Base-by-base conservation (phyloP, 2,113 vertebrate genomes). In the Pan paniscus region DNA sequence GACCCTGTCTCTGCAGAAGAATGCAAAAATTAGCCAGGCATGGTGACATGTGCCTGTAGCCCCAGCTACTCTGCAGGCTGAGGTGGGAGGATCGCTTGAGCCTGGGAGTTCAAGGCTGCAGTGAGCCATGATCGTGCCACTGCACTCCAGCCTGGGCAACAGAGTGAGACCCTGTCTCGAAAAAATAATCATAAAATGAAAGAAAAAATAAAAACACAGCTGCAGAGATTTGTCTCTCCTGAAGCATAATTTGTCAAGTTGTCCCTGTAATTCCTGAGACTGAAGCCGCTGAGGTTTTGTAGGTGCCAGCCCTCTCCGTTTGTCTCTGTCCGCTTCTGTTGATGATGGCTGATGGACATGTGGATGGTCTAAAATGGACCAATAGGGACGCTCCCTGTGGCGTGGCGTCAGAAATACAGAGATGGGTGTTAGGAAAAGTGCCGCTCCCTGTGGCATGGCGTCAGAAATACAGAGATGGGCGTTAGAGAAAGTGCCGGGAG, bases 281-380 rank as follows among this genome's bases (percentile, higher is more conserved):
- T 1, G 32, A 68, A 8, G 30, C 67, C 5, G 6, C 13, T 35
- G 27, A 68, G 67, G 7, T 0, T 35, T 68, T 35, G 3, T 0
- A 35, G 67, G 32, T 1, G 32, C 30, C 32, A 17, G 67, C 7
- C 59, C 67, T 35, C 32, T 30, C 13, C 6, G 22, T 46, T 27
- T 75, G 73, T 27, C 10, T 75, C 23, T 46, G 23, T 75, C 23
- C 30, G 23, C 11, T 8, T 46, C 73, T 76, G 73, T 46, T 2
- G 38, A 23, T 2, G 8, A 6, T 70, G 3, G 16, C 8, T 38
- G 35, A n/a, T 70, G 68, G 7, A n/a, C 3, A 18, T 0, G 3
- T 9, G 35, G 68, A 18, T 68, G 68, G 8, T 38, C 35, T n/a
- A 6, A 70, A n/a, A 20, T 20, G 17, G 68, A 20, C 4, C 16